phyloP scores from a whole-genome alignment of 2,797 vertebrate genomes.

The Coreius guichenoti region DNA sequence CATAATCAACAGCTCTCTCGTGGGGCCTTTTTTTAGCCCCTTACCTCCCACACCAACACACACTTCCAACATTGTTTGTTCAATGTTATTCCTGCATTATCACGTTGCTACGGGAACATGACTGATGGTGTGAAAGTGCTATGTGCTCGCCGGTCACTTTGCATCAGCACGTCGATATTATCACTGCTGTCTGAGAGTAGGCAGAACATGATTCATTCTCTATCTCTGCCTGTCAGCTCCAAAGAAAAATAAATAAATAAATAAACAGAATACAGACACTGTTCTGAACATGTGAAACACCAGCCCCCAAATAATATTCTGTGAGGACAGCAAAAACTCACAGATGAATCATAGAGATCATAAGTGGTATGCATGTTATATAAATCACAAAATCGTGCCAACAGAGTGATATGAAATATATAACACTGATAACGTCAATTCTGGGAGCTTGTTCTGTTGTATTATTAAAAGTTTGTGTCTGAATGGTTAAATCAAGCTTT shows the following conservation, averaged over 20 bases:
- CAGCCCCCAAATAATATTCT: slow-evolving; percentile 49
- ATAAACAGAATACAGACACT: slow-evolving; percentile 55
- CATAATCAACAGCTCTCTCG: slow-evolving; percentile 48
- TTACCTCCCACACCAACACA: slow-evolving; percentile 51
- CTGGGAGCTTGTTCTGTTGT: neutral
- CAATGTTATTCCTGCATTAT: slow-evolving; percentile 65
- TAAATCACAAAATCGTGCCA: slow-evolving; percentile 30
- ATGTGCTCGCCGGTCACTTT: slow-evolving; percentile 58
- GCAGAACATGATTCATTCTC: slow-evolving; percentile 58
- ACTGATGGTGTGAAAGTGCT: slow-evolving; percentile 61
- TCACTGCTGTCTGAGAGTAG: slow-evolving; percentile 58
- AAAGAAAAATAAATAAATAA: slow-evolving; percentile 40
- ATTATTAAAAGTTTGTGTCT: slow-evolving; percentile 16
- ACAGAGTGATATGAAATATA: neutral
- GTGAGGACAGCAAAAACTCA: slow-evolving; percentile 32
- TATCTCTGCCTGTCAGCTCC: slow-evolving; percentile 50
- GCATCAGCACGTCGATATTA: slow-evolving; percentile 60
- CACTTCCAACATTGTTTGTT: slow-evolving; percentile 61
- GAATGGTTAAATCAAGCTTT: neutral
- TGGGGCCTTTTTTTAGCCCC: slow-evolving; percentile 57
- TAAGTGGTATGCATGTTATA: slow-evolving; percentile 29
- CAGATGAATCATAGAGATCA: slow-evolving; percentile 29
- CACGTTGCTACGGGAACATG: slow-evolving; percentile 64
- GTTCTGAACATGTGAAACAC: slow-evolving; percentile 58
- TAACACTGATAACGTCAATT: neutral